These are phyloP conservation scores for Daboia siamensis DNA, from an alignment of 2,113 vertebrate species.

Conservation along the genomic window DNA sequence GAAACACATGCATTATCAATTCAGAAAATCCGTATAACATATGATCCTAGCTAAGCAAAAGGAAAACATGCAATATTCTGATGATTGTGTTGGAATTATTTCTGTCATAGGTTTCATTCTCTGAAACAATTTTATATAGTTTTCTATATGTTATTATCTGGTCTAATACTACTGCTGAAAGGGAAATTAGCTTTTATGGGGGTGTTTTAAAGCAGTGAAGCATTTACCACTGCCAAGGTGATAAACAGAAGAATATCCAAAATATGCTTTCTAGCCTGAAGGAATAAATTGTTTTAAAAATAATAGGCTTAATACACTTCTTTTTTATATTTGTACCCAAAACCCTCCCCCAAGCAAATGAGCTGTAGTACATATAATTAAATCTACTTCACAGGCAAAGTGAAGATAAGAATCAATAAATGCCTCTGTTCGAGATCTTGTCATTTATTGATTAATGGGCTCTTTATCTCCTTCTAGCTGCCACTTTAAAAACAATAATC, in stretches of 20 bases:
- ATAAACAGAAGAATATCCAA: background rate
- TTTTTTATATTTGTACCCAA: slow-evolving; percentile 19
- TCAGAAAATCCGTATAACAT: background rate
- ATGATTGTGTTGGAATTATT: background rate
- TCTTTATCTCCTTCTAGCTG: slow-evolving; percentile 48
- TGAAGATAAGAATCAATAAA: slow-evolving; percentile 60
- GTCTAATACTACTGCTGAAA: background rate
- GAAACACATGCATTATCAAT: background rate
- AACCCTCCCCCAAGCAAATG: slow-evolving; percentile 29
- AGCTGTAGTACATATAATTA: slow-evolving; percentile 56
- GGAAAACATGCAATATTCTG: background rate
- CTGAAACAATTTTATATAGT: background rate
- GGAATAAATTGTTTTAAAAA: slow-evolving; percentile 19
- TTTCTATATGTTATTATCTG: background rate
- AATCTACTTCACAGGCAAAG: slow-evolving; percentile 50
- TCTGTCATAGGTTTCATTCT: background rate
- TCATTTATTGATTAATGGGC: slow-evolving; percentile 56
- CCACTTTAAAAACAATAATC: slow-evolving; percentile 59
- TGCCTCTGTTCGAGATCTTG: slow-evolving; percentile 40
- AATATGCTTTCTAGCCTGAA: background rate
- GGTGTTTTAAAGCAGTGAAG: background rate
- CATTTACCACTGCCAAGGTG: background rate
- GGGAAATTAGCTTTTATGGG: background rate
- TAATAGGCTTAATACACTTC: slow-evolving; percentile 15
- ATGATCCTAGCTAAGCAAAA: background rate